Percentiles rank a stretch among this genome's conserved stretches.
These are phyloP conservation scores for Drosophila auraria DNA, from an alignment of 1,140 invertebrate species.

Conservation along the genomic window DNA sequence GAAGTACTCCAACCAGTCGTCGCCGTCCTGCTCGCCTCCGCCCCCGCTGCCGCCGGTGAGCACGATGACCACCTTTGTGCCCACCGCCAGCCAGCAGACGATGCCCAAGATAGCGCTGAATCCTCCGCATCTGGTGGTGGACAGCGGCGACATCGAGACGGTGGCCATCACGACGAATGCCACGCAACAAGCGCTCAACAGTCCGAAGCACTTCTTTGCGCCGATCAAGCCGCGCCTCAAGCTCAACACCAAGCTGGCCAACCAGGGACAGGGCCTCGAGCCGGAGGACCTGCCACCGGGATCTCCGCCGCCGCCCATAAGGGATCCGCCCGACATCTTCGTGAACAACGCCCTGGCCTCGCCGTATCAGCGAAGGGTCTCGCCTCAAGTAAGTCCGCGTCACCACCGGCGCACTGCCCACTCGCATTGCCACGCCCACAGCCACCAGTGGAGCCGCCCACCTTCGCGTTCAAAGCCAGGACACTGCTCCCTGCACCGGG, in stretches of 20 bases:
- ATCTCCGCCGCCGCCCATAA: conserved; percentile 63
- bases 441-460: conserved; percentile 41
- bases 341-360: conserved; percentile 79
- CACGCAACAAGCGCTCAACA: conserved; percentile 68
- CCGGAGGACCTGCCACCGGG: conserved; percentile 55
- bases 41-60: conserved; percentile 35
- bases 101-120: conserved; percentile 68
- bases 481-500: conserved; percentile 64
- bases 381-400: conserved; percentile 82
- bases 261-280: conserved; percentile 38
- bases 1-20: conserved; percentile 65
- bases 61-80: conserved; percentile 63
- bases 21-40: conserved; percentile 57
- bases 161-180: conserved; percentile 80
- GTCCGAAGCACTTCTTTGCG: conserved; percentile 83
- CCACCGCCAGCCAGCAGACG: conserved; percentile 62
- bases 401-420: conserved; percentile 54
- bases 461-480: conserved; percentile 23
- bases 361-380: conserved; percentile 72
- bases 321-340: conserved; percentile 79
- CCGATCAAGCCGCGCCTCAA: conserved; percentile 81
- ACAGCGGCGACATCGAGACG: conserved; percentile 59
- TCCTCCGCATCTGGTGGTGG: conserved; percentile 25
- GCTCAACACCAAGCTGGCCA: conserved; percentile 78
- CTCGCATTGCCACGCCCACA: conserved; percentile 59